These are phyloP conservation scores for Herminia tarsipennalis DNA, from an alignment of 2,888 invertebrate genomes.

Conservation along the genomic window DNA sequence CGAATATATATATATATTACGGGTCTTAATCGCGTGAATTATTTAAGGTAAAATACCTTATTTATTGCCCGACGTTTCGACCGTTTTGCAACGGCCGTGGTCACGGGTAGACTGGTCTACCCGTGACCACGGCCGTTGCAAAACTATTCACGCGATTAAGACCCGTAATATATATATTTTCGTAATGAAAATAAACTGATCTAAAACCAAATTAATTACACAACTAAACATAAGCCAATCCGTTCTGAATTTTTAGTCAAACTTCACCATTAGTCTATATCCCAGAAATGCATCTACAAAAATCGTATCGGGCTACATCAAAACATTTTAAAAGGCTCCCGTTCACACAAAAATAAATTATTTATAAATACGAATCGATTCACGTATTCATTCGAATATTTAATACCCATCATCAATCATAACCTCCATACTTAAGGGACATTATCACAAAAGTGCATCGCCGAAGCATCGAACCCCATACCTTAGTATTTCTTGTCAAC, in stretches of 20 bases:
- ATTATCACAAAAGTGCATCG: conserved; percentile 70
- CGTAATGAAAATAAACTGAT: no score
- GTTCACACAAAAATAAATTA: conserved; percentile 72
- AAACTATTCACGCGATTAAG: no score
- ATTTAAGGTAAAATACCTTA: no score
- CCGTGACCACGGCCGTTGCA: no score
- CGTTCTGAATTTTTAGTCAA: neutral
- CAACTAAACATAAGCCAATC: neutral
- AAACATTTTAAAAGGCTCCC: conserved; percentile 54
- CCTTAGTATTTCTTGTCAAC: conserved; percentile 55
- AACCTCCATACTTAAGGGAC: conserved; percentile 64
- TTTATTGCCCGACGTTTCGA: no score
- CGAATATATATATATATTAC: no score
- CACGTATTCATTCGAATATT: conserved; percentile 75
- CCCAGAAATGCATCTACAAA: conserved; percentile 51
- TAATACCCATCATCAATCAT: conserved; percentile 79
- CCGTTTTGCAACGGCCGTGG: no score
- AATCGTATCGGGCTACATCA: conserved; percentile 56
- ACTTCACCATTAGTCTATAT: conserved; percentile 23
- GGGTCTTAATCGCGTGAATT: no score
- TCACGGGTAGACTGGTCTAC: no score
- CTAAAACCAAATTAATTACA: no score
- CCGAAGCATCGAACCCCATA: conserved; percentile 50
- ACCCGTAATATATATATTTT: no score
- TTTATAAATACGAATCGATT: conserved; percentile 68